Evolutionary conservation across 2,113 vertebrate species (phyloP).

Genomic region (Australoheros scitulus): DNA sequence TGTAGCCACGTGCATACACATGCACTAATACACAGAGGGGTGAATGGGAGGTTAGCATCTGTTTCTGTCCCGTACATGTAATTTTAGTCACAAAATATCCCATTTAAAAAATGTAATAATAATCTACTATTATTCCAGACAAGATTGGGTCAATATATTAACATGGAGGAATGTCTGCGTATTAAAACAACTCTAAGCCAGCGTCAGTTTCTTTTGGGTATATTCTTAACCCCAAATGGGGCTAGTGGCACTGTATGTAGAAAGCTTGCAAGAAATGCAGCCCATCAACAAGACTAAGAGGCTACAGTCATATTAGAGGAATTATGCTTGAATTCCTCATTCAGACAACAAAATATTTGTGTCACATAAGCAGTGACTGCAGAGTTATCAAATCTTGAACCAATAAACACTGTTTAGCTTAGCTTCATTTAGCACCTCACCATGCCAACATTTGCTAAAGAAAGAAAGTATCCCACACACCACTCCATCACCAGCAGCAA

Average conservation of each 20-base stretch:
- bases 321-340: neutral
- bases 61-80: constrained; percentile 43
- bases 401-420: neutral
- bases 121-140: constrained; percentile 34
- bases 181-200: constrained; percentile 21
- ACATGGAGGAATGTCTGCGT: constrained; percentile 45
- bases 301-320: neutral
- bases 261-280: neutral
- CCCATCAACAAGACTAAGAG: neutral
- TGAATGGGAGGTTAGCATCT: constrained; percentile 60
- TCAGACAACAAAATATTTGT: neutral
- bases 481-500: no score
- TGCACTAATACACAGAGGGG: constrained; percentile 31
- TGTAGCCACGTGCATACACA: constrained; percentile 38
- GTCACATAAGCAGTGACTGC: neutral
- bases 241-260: constrained; percentile 2
- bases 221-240: constrained; percentile 1
- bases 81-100: constrained; percentile 38
- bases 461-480: no score
- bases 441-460: neutral
- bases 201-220: neutral
- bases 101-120: constrained; percentile 42
- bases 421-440: neutral
- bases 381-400: neutral
- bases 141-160: constrained; percentile 60